Evolutionary conservation across 64 coral and sea anemone species (phyloP), one percentile per base, ranked within the genome.

Genomic region (Montipora sp.): DNA sequence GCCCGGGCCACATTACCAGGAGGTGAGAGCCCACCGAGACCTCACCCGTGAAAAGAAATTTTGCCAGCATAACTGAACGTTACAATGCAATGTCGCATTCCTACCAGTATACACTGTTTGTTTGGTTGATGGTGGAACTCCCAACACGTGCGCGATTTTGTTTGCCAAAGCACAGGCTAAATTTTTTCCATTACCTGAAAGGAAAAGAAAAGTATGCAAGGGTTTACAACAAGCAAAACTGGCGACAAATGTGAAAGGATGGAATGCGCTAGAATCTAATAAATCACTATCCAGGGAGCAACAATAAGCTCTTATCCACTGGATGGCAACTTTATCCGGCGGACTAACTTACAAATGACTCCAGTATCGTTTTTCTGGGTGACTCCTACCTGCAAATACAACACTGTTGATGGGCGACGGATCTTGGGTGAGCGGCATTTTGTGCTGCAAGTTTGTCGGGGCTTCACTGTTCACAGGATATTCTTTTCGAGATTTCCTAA

Each of bases 81-180:
- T 11, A 57, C 60, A 63, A 16, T 14, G 14, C 11, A 71, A 20
- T 23, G 20, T 19, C 8, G 9, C 5, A 66, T 20, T 21, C 88
- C 21, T 45, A 95, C 94, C 94, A 88, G 89, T 87, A 20, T 87
- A 91, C 51, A 92, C 89, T 0, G 43, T 86, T 27, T 95, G 74
- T 88, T 90, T 93, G 87, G 59, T 90, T 1, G 94, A 89, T 60
- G 75, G 75, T 49, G 96, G 94, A 19, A 91, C 16, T 75, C 92
- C 45, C 4, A 95, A 44, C 5, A 98, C 75, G 81, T 95, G 94
- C 8, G 92, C 96, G 82, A 82, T 95, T 51, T 98, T 95, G 60
- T 98, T 96, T 21, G 94, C 80, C 77, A 98, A 88, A 19, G 93
- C 96, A 90, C 96, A 98, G 12, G 93, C 96, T 3, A 98, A 8